A percentile compares a stretch with the other conserved stretches of the same genome.
Conservation (phyloP, 2,888 invertebrate species). For the Drosophila siamana region DNA sequence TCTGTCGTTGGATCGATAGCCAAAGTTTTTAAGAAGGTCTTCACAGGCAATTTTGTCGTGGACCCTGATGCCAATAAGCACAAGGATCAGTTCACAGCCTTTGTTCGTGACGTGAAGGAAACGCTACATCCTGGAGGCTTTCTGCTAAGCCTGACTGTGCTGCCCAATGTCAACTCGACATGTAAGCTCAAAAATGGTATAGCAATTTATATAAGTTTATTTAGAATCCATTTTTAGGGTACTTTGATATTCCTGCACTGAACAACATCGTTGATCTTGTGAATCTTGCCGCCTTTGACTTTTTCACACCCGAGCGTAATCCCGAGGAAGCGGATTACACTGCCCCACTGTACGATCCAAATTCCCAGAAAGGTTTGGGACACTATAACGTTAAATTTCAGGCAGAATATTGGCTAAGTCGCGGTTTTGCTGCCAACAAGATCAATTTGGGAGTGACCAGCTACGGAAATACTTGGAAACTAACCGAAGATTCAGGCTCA, state of each 20-base stretch:
- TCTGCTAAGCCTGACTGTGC: slow-evolving; percentile 89
- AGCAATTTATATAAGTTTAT: background rate
- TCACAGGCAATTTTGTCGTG: slow-evolving; percentile 84
- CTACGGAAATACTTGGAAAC: background rate
- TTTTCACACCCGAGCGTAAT: background rate
- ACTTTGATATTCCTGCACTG: slow-evolving; percentile 1
- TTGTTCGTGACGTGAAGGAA: slow-evolving; percentile 91
- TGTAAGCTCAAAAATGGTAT: slow-evolving; percentile 86
- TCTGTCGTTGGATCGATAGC: background rate
- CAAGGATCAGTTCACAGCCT: slow-evolving; percentile 91
- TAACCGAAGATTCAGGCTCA: slow-evolving; percentile 89
- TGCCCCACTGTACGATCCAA: slow-evolving; percentile 71
- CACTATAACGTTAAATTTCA: slow-evolving; percentile 6
- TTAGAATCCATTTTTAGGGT: background rate
- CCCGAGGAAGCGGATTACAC: slow-evolving; percentile 1
- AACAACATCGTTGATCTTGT: background rate
- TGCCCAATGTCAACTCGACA: slow-evolving; percentile 92
- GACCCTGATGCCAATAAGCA: slow-evolving; percentile 92
- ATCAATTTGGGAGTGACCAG: background rate
- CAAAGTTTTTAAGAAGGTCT: background rate
- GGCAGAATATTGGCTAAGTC: background rate
- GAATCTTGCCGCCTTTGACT: slow-evolving; percentile 6
- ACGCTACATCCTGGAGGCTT: slow-evolving; percentile 89
- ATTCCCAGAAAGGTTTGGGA: slow-evolving; percentile 86
- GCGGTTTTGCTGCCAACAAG: background rate